phyloP scores from a whole-genome alignment of 1,140 invertebrate genomes.

The Psix sp. region DNA sequence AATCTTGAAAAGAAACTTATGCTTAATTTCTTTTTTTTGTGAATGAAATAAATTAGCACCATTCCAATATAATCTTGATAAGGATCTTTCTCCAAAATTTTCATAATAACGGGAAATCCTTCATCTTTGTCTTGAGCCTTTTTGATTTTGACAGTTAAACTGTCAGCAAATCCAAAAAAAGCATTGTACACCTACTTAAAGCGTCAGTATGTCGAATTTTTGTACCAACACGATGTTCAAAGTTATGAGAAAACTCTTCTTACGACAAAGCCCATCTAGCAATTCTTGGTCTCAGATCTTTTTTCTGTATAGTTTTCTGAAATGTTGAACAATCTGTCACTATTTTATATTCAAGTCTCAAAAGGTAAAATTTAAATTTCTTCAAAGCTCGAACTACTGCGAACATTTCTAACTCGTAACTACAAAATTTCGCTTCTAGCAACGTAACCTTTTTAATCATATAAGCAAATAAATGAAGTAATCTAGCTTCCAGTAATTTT shows the following conservation, averaged over 20 bases:
- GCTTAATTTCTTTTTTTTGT: no score
- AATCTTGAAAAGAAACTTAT: no score
- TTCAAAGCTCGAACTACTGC: not conserved
- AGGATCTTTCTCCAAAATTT: no score
- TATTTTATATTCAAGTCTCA: conserved; percentile 3
- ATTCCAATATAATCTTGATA: no score
- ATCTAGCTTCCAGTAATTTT: not conserved
- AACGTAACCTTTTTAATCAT: conserved; percentile 1
- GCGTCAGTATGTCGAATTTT: conserved; percentile 4
- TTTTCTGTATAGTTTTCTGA: conserved; percentile 1
- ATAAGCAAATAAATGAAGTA: not conserved
- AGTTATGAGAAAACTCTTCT: not conserved
- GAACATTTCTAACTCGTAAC: not conserved
- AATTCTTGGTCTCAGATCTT: not conserved
- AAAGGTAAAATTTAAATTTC: conserved; percentile 3
- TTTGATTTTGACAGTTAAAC: not conserved
- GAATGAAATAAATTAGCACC: no score
- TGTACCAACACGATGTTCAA: conserved; percentile 1
- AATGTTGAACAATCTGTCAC: conserved; percentile 3
- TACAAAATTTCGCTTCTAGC: conserved; percentile 1
- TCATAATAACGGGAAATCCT: no score
- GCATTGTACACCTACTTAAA: not conserved
- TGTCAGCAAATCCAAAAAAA: not conserved
- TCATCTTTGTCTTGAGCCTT: no score
- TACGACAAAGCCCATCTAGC: conserved; percentile 3